Base-by-base conservation (phyloP, 2,797 vertebrate species). In the Pyrocephalus nanus region DNA sequence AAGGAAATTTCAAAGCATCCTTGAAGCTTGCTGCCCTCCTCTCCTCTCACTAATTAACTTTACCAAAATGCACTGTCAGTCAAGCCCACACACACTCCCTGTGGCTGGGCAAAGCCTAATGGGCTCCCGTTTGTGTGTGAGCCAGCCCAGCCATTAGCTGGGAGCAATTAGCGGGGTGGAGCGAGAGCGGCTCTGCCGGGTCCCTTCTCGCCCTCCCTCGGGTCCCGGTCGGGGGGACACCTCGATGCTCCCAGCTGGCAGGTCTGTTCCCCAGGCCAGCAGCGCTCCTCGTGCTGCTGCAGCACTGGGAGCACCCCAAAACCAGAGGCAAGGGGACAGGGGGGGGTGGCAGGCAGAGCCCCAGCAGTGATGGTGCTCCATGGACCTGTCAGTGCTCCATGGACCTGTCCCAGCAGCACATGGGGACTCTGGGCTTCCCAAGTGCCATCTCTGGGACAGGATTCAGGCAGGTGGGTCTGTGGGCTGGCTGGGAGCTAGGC, bases 71-170 rank as follows among this genome's bases (percentile, higher is more conserved):
- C 89, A 32, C 87, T 54, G 95, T 64, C 95, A 95, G 91, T 91
- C 64, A 83, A 93, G 94, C 87, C 94, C 91, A 74, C 94, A 85
- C 55, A 76, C 78, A 45, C 54, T 21, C 76, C 8, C 4, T 2
- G 23, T 73, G 0, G 36, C 22, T 16, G 61, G 94, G 89, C 81
- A 67, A 64, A 93, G 89, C 89, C 87, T 96, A 94, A 95, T 95
- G 94, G 94, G 95, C 96, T 93, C 78, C 64, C 82, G 79, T 85
- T 93, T 93, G 94, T 86, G 95, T 4, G 72, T 2, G 89, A 36
- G 95, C 96, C 96, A 96, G 85, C 87, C 85, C 34, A 65, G 91
- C 96, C 92, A 95, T 96, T 95, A 96, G 92, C 92, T 22, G 75
- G 29, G n/a, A 71, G 91, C 95, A 93, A 95, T 96, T 96, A 96